Base-by-base conservation (phyloP, 1,140 invertebrate species). In the Zaprionus taronus region DNA sequence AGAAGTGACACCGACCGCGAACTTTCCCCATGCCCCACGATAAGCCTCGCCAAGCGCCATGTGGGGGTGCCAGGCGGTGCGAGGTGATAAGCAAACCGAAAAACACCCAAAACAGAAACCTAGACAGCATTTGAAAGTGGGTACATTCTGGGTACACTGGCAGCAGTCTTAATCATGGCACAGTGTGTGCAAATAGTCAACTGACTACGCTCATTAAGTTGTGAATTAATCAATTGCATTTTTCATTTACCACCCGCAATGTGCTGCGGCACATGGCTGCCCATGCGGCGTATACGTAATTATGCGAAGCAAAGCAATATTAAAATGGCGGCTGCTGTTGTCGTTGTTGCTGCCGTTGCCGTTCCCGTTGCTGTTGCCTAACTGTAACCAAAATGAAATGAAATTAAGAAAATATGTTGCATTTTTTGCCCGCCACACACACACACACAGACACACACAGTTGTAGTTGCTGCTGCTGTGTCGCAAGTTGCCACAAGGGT, bases 351-450 rank as follows among this genome's bases (percentile, higher is more conserved):
- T 41, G 41, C n/a, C 2, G 6, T n/a, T 17, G 15, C 41, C 14
- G 38, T 14, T 41, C 15, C 38, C 34, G 4, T 36, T 44, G 41
- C 41, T 17, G 41, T 17, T 47, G 41, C 41, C 41, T 47, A 47
- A 47, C 41, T 47, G 41, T 47, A 47, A 78, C 72, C 55, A 62
- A 78, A 83, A 83, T 78, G 74, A 79, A 90, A 84, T 79, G 81
- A 90, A 90, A 89, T 89, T 89, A 87, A 79, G 84, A 87, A 87
- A 87, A 87, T 85, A 77, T 89, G 84, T 84, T 90, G 78, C 85
- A 81, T 79, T 64, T 63, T 75, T 62, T 58, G 24, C 38, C 63
- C 53, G 58, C 47, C 53, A 22, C 62, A 34, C 31, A 31, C 15
- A 72, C 72, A 74, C n/a, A n/a, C 49, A 55, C 38, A 41, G 38